Evolutionary conservation across 2,888 invertebrate species (phyloP).

Genomic region (Pasiphila rectangulata): DNA sequence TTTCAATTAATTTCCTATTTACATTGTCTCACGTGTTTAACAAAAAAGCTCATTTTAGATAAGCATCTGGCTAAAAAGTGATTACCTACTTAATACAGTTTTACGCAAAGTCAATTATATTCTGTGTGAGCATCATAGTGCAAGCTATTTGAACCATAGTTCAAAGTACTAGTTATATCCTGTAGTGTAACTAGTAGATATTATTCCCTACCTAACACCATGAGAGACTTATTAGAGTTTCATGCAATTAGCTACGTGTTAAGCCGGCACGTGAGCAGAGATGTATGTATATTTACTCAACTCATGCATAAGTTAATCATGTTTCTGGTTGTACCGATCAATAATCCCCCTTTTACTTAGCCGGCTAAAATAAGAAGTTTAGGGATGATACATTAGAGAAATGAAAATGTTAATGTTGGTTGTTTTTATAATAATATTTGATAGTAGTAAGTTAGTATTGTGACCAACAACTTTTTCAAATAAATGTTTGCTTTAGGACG

Average conservation of each 20-base stretch:
- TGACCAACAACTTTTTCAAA: no score
- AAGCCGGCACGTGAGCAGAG: constrained; percentile 16
- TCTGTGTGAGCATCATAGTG: background rate
- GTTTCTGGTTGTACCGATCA: constrained; percentile 5
- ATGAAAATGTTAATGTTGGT: no score
- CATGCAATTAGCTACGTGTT: constrained; percentile 37
- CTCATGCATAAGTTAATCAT: constrained; percentile 12
- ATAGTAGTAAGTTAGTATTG: no score
- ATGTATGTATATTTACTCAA: constrained; percentile 9
- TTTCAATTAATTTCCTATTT: constrained; percentile 4
- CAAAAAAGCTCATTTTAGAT: constrained; percentile 1
- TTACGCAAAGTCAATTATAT: background rate
- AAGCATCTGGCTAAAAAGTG: background rate
- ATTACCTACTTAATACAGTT: background rate
- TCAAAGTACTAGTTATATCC: background rate
- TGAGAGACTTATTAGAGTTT: constrained; percentile 30
- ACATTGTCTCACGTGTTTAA: background rate
- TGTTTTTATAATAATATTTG: no score
- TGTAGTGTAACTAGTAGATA: background rate
- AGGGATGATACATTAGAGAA: background rate
- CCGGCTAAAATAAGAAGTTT: no score
- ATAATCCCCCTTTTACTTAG: background rate
- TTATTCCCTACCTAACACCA: constrained; percentile 4
- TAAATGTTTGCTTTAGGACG: no score
- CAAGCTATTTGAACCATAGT: background rate